Evolutionary conservation across 2,888 invertebrate species (phyloP).

Genomic region (Abrostola tripartita): DNA sequence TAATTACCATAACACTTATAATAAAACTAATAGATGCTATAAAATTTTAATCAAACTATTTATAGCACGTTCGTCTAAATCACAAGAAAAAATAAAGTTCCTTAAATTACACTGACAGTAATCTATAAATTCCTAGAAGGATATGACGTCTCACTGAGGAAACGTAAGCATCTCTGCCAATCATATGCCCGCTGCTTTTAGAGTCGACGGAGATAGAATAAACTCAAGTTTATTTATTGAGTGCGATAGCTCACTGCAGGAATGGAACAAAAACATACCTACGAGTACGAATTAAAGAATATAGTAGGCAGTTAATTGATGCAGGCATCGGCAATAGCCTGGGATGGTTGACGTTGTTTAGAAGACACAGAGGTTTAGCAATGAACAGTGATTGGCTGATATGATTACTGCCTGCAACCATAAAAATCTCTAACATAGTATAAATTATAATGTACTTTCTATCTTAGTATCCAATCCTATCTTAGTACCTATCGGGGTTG

Average conservation of each 20-base stretch:
- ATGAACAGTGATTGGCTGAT: no score
- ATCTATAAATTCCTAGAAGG: conserved; percentile 19
- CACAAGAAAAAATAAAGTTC: conserved; percentile 16
- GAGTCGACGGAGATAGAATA: not conserved
- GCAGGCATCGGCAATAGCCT: no score
- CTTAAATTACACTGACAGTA: conserved; percentile 27
- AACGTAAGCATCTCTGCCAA: conserved; percentile 6
- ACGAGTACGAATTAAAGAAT: not conserved
- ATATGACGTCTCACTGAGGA: conserved; percentile 9
- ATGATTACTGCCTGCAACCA: no score
- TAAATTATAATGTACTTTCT: not conserved
- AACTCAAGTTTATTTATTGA: not conserved
- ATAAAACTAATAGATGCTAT: no score
- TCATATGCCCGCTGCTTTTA: conserved; percentile 7
- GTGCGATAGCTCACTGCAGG: no score
- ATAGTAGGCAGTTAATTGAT: no score
- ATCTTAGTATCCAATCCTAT: not conserved
- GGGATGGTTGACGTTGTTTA: no score
- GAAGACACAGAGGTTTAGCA: no score
- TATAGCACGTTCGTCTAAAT: conserved; percentile 24
- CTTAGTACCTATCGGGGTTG: not conserved
- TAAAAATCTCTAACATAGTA: no score
- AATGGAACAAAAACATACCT: no score
- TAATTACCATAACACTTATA: no score
- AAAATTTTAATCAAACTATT: conserved; percentile 16